phyloP scores from a whole-genome alignment of 2,888 invertebrate species.

The Drosophila mulleri region DNA sequence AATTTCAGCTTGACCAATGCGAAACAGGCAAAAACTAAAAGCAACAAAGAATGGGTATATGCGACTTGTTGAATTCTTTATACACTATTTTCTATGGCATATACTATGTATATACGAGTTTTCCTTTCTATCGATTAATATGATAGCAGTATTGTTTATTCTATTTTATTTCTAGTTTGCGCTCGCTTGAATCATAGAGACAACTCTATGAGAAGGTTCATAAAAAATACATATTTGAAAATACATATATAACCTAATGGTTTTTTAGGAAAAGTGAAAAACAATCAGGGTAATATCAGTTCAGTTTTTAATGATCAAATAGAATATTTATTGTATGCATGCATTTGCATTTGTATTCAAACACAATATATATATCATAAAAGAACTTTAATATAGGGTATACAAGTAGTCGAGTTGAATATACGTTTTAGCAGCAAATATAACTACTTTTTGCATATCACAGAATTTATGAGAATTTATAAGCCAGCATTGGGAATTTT shows the following conservation, averaged over 20 bases:
- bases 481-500: not conserved
- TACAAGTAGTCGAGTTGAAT: constrained; percentile 27
- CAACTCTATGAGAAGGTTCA: not conserved
- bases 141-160: not conserved
- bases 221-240: not conserved
- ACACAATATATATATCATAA: not conserved
- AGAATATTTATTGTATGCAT: too few species aligned
- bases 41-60: not conserved
- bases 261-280: too few species aligned
- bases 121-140: not conserved
- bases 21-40: constrained; percentile 8
- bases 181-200: not conserved
- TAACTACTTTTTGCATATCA: constrained; percentile 20
- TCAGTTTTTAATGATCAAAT: not conserved
- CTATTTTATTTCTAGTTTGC: not conserved
- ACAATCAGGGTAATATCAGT: not conserved
- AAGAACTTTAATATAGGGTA: not conserved
- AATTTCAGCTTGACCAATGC: constrained; percentile 59
- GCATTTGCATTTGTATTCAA: not conserved
- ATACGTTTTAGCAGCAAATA: constrained; percentile 46
- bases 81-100: not conserved
- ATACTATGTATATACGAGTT: not conserved
- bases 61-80: not conserved
- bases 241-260: too few species aligned
- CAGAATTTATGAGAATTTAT: constrained; percentile 33